phyloP scores from a whole-genome alignment of 2,113 vertebrate species.

The Amblyornis subalaris region DNA sequence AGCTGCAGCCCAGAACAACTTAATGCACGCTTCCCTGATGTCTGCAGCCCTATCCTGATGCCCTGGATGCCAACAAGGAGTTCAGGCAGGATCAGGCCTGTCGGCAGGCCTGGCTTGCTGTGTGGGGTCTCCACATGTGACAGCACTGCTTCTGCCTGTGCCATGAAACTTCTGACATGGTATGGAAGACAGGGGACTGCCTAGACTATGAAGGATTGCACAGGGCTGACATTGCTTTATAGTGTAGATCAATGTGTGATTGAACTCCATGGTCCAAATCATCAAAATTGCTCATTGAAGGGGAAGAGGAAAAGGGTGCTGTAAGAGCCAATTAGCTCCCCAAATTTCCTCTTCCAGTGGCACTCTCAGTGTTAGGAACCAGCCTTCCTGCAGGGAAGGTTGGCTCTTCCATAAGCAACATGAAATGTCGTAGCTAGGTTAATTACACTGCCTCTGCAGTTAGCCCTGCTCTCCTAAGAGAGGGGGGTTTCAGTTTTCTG shows the following conservation, averaged over 20 bases:
- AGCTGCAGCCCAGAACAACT: neutral
- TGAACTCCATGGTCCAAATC: neutral
- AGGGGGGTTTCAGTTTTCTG: neutral
- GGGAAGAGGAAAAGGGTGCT: neutral
- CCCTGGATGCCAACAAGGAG: neutral
- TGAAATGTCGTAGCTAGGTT: neutral
- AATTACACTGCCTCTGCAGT: neutral
- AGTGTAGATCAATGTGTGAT: neutral
- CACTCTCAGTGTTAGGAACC: neutral
- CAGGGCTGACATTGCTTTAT: neutral
- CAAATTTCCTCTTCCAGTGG: neutral
- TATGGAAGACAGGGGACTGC: neutral
- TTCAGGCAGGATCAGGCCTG: neutral
- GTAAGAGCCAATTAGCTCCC: rapidly evolving
- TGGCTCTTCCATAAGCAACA: neutral
- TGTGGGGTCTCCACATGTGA: neutral
- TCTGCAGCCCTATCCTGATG: neutral
- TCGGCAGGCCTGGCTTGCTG: neutral
- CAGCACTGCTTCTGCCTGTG: neutral
- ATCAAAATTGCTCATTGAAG: neutral
- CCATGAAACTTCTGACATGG: neutral
- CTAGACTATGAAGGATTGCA: neutral
- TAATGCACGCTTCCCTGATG: neutral
- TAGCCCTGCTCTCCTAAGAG: neutral
- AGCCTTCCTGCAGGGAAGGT: neutral